Evolutionary conservation across 2,797 vertebrate species (phyloP).

Genomic region (Pseudochromis fuscus): DNA sequence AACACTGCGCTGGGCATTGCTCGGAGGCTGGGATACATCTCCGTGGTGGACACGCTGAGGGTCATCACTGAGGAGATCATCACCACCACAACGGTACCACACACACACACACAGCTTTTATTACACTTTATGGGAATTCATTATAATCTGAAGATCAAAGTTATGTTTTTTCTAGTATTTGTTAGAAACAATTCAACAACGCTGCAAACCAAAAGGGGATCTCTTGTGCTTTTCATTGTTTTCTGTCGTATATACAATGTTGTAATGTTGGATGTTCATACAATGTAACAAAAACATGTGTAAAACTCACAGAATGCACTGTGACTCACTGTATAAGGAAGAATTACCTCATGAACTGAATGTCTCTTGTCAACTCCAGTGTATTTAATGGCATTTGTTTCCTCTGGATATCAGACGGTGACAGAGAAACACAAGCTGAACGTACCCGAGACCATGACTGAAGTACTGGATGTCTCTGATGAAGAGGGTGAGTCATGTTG

Average conservation of each 20-base stretch:
- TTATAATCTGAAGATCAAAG: too few relatives aligned
- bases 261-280: too few relatives aligned
- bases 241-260: too few relatives aligned
- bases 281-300: too few relatives aligned
- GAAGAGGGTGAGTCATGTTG: conserved; percentile 91
- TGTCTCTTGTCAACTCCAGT: background rate
- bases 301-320: too few relatives aligned
- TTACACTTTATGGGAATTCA: background rate
- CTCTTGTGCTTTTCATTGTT: too few relatives aligned
- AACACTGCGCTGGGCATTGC: conserved; percentile 98
- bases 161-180: too few relatives aligned
- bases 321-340: too few relatives aligned
- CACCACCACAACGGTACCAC: conserved; percentile 93
- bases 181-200: too few relatives aligned
- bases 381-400: background rate
- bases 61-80: conserved; percentile 97
- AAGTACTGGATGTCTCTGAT: conserved; percentile 97
- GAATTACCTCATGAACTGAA: too few relatives aligned
- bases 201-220: too few relatives aligned
- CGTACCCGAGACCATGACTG: conserved; percentile 98
- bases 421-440: conserved; percentile 99
- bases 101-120: background rate
- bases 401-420: conserved; percentile 86
- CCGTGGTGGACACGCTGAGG: conserved; percentile 97
- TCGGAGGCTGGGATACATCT: conserved; percentile 96